These are phyloP conservation scores for Phthorimaea operculella DNA, from an alignment of 1,140 invertebrate species.

Conservation along the genomic window DNA sequence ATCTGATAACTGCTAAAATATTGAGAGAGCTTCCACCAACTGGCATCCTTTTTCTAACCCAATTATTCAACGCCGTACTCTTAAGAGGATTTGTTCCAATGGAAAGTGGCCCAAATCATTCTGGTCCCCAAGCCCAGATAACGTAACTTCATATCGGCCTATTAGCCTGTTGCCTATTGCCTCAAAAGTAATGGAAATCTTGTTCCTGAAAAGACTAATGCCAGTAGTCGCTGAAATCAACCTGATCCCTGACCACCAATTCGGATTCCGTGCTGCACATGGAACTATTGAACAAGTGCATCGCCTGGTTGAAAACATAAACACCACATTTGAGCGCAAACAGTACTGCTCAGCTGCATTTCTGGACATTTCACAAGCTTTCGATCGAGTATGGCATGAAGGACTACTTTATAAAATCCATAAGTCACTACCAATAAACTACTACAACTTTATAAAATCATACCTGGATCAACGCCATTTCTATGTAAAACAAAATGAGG, in stretches of 20 bases:
- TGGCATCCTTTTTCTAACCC: not conserved
- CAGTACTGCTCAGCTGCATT: slow-evolving; percentile 1
- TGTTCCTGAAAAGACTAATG: not conserved
- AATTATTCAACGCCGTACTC: slow-evolving; percentile 8
- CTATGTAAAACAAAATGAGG: not conserved
- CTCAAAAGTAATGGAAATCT: not conserved
- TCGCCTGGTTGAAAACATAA: not conserved
- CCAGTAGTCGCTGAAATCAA: not conserved
- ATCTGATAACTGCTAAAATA: slow-evolving; percentile 18
- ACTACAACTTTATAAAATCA: not conserved
- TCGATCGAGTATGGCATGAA: not conserved
- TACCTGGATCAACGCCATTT: not conserved
- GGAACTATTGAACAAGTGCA: not conserved
- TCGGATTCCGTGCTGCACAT: not conserved
- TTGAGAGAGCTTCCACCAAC: slow-evolving; percentile 15
- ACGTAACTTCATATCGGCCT: not conserved
- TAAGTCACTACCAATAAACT: not conserved
- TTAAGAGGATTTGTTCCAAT: not conserved
- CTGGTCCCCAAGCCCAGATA: not conserved
- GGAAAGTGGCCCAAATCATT: not conserved
- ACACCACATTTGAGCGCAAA: not conserved
- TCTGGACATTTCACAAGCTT: slow-evolving; percentile 2
- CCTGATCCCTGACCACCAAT: not conserved
- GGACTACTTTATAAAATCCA: slow-evolving; percentile 2
- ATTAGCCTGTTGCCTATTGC: not conserved